Base-by-base conservation (phyloP, 2,888 invertebrate species). In the Erebia epiphron region DNA sequence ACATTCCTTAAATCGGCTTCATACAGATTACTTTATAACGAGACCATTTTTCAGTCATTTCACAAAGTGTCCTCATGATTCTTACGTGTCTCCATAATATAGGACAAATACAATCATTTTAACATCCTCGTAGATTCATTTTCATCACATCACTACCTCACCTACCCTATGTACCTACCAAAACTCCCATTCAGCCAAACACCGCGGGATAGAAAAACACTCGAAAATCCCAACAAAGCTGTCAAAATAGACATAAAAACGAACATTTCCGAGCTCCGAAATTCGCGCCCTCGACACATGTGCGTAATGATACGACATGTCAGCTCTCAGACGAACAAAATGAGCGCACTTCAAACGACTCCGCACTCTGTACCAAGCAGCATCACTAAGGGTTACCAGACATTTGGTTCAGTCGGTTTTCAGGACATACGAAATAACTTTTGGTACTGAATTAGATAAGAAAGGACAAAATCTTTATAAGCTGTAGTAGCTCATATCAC, bases 261-360 rank as follows among this genome's bases (percentile, higher is more conserved):
- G 75, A 75, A 78, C 77, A 73, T 77, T 76, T 68, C 61, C 74
- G 72, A 78, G 80, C 79, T 79, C 81, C 76, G 82, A 82, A 82
- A 82, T 79, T 78, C 77, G 75, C 78, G 82, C 82, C 82, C 84
- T 77, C 82, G 81, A 83, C 88, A 87, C 85, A 87, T 88, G 90
- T 86, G 82, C 79, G 82, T 88, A 91, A 90, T 85, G 89, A 88
- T 80, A 85, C 85, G 83, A 82, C 84, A 85, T 80, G 84, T 83
- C 85, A 84, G 82, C 86, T 86, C 86, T 81, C 74, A 78, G 78
- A 85, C 84, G 85, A 83, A 81, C 82, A 82, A 87, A 90, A 90
- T 87, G 88, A 88, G 86, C 88, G 86, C 88, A 87, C 91, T 91
- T 88, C 87, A 89, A 88, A 87, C 84, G 82, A 70, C 62, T 67